A percentile compares a stretch with the other conserved stretches of the same genome.
Conservation (phyloP, 2,797 vertebrate species). For the Amblyopsis hoosieri region DNA sequence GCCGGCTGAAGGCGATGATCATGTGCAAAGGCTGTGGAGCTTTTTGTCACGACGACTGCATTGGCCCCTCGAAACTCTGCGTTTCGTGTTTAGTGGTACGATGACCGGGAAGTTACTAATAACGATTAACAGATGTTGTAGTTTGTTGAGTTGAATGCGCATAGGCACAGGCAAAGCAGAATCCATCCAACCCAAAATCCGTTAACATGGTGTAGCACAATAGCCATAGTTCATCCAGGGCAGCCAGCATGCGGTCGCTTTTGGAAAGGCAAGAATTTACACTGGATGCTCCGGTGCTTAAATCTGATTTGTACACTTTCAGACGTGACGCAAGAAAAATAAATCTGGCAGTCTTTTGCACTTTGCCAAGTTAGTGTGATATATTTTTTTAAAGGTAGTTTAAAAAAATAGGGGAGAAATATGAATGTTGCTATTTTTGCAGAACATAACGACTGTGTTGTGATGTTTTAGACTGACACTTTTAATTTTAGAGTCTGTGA, state of each 20-base stretch:
- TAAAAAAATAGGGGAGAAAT: conserved; percentile 57
- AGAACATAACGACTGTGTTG: conserved; percentile 64
- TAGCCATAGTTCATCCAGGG: conserved; percentile 9
- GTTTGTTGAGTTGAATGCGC: conserved; percentile 16
- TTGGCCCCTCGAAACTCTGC: conserved; percentile 95
- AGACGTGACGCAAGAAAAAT: conserved; percentile 77
- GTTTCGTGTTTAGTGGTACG: conserved; percentile 96
- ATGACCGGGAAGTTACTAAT: conserved; percentile 63
- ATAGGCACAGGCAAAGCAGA: conserved; percentile 20
- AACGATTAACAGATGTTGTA: neutral
- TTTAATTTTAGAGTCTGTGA: conserved; percentile 57
- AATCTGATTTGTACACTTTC: conserved; percentile 80
- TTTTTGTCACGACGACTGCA: conserved; percentile 98
- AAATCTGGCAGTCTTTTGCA: conserved; percentile 88
- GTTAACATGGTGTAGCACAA: neutral
- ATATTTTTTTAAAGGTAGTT: conserved; percentile 79
- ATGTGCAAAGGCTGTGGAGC: conserved; percentile 98
- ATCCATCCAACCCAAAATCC: conserved; percentile 16
- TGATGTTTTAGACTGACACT: conserved; percentile 61
- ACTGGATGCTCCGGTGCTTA: conserved; percentile 63
- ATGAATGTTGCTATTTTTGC: conserved; percentile 79
- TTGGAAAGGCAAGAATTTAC: conserved; percentile 46
- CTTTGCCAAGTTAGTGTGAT: conserved; percentile 84
- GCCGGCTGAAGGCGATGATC: conserved; percentile 98
- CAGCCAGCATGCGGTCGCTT: conserved; percentile 27